Evolutionary conservation across 2,797 vertebrate species (phyloP), one percentile per base, ranked within the genome.

Genomic region (Alca torda): DNA sequence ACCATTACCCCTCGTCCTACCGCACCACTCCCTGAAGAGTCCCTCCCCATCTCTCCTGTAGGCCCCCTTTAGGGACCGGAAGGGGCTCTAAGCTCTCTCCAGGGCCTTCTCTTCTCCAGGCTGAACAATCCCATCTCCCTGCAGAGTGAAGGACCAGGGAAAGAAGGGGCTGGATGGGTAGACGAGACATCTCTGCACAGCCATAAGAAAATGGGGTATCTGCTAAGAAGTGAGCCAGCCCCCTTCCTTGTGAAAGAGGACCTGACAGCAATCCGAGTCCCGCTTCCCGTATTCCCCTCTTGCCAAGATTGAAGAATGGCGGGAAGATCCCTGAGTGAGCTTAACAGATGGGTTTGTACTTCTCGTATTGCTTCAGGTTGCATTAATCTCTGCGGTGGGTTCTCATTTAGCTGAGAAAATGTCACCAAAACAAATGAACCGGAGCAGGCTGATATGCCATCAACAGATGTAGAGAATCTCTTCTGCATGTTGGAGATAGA

Each of bases 391-490:
- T 81, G 89, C 0, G 0, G 78, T 54, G 72, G 64, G 64, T 19
- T 96, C 92, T 94, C 95, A 93, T 95, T 89, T 89, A 93, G 89
- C 85, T 72, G 75, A 80, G 87, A 75, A 96, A 92, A 92, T 67
- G 94, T 95, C 94, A 95, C 91, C 74, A 73, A 69, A 87, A 93
- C 89, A 94, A 96, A 80, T 50, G 78, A 94, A 94, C 26, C 4
- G 0, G 61, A 90, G 89, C 89, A 83, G 84, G 39, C 45, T 48
- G 89, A 84, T 68, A 91, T 1, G 14, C 48, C 37, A 53, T 13
- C 87, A 89, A 77, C 84, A 87, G 83, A 54, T 73, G 73, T 15
- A 87, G 54, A 70, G 26, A 84, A 88, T 76, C 61, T 84, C 60
- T 76, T 64, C 87, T 74, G 81, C 48, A 18, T 11, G 20, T 23